phyloP scores from a whole-genome alignment of 2,797 vertebrate genomes.

The Darevskia mixta region DNA sequence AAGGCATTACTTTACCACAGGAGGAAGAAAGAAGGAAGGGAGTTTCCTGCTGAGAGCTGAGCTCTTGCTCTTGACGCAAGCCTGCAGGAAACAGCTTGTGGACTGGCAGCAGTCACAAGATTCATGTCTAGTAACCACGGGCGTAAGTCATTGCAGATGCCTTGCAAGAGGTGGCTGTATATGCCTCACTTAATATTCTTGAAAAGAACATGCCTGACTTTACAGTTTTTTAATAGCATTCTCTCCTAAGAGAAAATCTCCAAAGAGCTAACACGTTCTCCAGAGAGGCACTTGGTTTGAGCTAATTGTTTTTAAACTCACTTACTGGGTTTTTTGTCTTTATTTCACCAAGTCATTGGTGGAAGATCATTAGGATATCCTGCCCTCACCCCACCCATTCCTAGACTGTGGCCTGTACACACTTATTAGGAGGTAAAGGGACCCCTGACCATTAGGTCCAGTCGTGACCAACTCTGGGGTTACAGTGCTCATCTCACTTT shows the following conservation, averaged over 20 bases:
- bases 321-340: neutral
- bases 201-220: neutral
- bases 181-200: neutral
- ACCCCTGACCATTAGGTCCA: too few relatives aligned
- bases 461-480: too few relatives aligned
- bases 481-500: too few relatives aligned
- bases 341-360: neutral
- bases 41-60: neutral
- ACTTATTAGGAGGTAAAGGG: neutral
- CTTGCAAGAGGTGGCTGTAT: neutral
- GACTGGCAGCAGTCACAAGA: neutral
- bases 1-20: neutral
- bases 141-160: neutral
- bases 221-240: neutral
- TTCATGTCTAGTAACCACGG: neutral
- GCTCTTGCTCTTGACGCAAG: constrained; percentile 10
- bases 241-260: neutral
- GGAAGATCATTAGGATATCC: neutral
- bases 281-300: neutral
- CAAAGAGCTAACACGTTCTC: neutral
- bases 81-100: constrained; percentile 24
- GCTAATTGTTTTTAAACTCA: neutral
- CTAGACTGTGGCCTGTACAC: neutral
- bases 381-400: neutral
- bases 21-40: neutral